Percentiles rank a stretch among this genome's conserved stretches.
These are phyloP conservation scores for Eustalomyia histrio DNA, from an alignment of 2,888 invertebrate genomes.

Conservation along the genomic window DNA sequence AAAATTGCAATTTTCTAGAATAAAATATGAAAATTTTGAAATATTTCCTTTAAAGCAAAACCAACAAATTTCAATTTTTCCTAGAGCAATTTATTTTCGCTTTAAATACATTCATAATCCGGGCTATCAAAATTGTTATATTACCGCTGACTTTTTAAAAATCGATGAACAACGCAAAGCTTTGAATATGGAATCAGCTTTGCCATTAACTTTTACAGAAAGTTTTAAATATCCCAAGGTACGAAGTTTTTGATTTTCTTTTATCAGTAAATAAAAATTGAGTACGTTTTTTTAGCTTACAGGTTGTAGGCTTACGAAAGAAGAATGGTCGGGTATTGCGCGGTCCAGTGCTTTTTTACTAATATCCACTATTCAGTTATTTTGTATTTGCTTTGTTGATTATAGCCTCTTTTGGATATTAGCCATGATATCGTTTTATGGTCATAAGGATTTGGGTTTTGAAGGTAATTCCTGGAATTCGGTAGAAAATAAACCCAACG, in stretches of 20 bases:
- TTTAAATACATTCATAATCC: slow-evolving; percentile 85
- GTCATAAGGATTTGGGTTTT: slow-evolving; percentile 79
- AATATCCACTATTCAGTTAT: slow-evolving; percentile 85
- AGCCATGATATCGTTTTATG: slow-evolving; percentile 80
- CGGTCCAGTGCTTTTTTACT: slow-evolving; percentile 81
- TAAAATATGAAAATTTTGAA: too few species aligned
- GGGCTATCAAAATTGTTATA: slow-evolving; percentile 86
- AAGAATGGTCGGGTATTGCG: slow-evolving; percentile 72
- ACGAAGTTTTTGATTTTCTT: slow-evolving; percentile 64
- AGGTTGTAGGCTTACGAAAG: slow-evolving; percentile 71
- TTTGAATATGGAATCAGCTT: slow-evolving; percentile 83
- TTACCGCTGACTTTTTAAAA: slow-evolving; percentile 84
- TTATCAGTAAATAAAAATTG: neutral
- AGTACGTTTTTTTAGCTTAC: slow-evolving; percentile 70
- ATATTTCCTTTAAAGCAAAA: too few species aligned
- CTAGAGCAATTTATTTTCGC: slow-evolving; percentile 86
- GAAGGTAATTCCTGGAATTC: slow-evolving; percentile 73
- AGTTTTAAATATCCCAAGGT: slow-evolving; percentile 83
- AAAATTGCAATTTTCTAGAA: too few species aligned
- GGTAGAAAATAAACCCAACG: too few species aligned
- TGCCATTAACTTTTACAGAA: slow-evolving; percentile 86
- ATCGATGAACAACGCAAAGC: slow-evolving; percentile 83
- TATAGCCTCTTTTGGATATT: slow-evolving; percentile 90
- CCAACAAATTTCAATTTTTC: too few species aligned
- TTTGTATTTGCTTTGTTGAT: slow-evolving; percentile 87